Evolutionary conservation across 2,797 vertebrate genomes (phyloP).

Genomic region (Otus scops): DNA sequence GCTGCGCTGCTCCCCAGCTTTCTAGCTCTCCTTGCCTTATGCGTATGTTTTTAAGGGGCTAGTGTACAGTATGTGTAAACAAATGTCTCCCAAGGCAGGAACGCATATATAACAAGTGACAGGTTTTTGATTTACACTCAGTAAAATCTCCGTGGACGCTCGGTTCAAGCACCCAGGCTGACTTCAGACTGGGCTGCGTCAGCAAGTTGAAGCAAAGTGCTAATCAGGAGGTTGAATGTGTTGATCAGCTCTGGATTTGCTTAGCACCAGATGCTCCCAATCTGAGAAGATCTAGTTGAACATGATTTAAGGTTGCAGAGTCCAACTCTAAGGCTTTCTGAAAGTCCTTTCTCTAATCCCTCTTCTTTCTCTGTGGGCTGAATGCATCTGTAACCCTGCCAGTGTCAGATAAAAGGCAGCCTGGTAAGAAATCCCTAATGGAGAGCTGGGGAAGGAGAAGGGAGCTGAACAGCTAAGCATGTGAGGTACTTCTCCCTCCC

Average conservation of each 20-base stretch:
- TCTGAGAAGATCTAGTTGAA: slow-evolving; percentile 60
- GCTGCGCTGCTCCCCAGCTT: slow-evolving; percentile 21
- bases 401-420: slow-evolving; percentile 71
- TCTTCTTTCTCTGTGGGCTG: slow-evolving; percentile 60
- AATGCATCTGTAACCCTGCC: slow-evolving; percentile 71
- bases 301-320: slow-evolving; percentile 59
- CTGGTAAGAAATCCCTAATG: slow-evolving; percentile 65
- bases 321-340: slow-evolving; percentile 58
- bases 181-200: slow-evolving; percentile 50
- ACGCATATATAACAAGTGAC: slow-evolving; percentile 26
- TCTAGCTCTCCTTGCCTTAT: background rate
- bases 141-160: slow-evolving; percentile 10
- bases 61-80: slow-evolving; percentile 51
- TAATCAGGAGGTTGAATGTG: slow-evolving; percentile 60
- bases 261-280: slow-evolving; percentile 64
- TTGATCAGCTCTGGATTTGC: slow-evolving; percentile 61
- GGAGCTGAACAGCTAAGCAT: slow-evolving; percentile 30
- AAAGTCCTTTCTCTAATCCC: slow-evolving; percentile 65
- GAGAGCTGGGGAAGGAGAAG: slow-evolving; percentile 43
- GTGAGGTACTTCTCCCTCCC: slow-evolving; percentile 46
- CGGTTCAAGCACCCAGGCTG: slow-evolving; percentile 41
- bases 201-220: slow-evolving; percentile 54
- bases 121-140: slow-evolving; percentile 45
- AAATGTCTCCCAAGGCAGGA: slow-evolving; percentile 53
- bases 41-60: slow-evolving; percentile 35